phyloP scores from a whole-genome alignment of 2,113 vertebrate genomes.

The Geococcyx californianus region DNA sequence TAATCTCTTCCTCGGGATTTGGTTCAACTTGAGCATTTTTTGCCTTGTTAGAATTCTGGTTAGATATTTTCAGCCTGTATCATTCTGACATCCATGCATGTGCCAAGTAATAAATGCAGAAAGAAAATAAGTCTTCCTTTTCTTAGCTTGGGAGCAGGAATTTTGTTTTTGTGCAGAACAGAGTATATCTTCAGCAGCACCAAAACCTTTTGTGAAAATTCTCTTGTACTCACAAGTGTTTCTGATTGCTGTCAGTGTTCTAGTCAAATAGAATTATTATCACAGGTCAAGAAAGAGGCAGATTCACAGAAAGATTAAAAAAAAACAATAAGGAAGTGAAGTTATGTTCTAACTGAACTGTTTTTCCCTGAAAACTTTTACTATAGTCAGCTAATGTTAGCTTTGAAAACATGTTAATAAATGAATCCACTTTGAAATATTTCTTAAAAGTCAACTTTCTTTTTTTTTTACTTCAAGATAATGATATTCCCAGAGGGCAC shows the following conservation, averaged over 20 bases:
- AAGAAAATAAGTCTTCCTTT: not conserved
- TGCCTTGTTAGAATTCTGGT: not conserved
- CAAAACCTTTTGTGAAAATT: not conserved
- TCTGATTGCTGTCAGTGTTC: not conserved
- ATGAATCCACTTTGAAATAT: not conserved
- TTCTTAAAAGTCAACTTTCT: constrained; percentile 17
- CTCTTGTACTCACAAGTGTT: not conserved
- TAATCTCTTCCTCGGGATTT: not conserved
- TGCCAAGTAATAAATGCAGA: not conserved
- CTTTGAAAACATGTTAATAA: constrained; percentile 40
- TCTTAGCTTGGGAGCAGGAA: not conserved
- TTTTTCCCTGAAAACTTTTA: not conserved
- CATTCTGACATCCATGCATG: not conserved
- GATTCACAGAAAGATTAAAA: not conserved
- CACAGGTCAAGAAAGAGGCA: not conserved
- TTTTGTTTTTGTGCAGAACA: not conserved
- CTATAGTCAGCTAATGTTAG: not conserved
- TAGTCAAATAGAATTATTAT: not conserved
- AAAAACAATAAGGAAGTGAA: no score
- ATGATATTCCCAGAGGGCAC: constrained; percentile 99
- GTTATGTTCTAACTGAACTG: not conserved
- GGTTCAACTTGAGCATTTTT: not conserved
- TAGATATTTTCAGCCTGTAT: not conserved
- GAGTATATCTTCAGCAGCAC: not conserved
- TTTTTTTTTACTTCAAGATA: constrained; percentile 79